Evolutionary conservation across 2,113 vertebrate species (phyloP), one percentile per base, ranked within the genome.

Genomic region (Hassar affinis): DNA sequence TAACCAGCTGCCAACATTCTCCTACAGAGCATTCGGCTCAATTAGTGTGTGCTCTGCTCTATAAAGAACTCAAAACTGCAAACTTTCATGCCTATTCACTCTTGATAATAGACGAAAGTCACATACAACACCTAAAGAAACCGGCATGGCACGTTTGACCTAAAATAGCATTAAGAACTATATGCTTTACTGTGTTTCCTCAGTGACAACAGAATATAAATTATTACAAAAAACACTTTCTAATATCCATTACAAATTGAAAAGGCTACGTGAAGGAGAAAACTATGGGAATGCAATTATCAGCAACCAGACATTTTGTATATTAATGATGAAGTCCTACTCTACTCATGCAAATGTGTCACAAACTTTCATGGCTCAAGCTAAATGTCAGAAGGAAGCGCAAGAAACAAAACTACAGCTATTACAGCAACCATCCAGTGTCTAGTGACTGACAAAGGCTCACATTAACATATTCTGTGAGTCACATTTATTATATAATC

Each of bases 1-100:
- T 66, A 83, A 68, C 49, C 76, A 54, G 80, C 69, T 61, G 56
- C 45, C 52, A 72, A 27, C 35, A 22, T 59, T 59, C 57, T 82
- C 38, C 69, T 75, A 61, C 11, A 74, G 27, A 76, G 42, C 42
- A 57, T 62, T 69, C 20, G 25, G 5, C 47, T 76, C 25, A 49
- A 51, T 76, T 25, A 51, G 18, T 42, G 42, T 25, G 6, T 20
- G 38, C 27, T 81, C 38, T 51, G 30, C 27, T 76, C 18, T 22
- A 1, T 76, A 75, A 51, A 75, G 11, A 82, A 79, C 45, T 54
- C 38, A 82, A 15, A 33, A 62, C 42, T 64, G 64, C 8, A 54
- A 74, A 57, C 61, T 61, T 72, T 62, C 57, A 75, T 64, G 17
- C 10, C 12, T 47, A 78, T n/a, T 78, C 76, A 59, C 22, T 35